Conservation (phyloP, 1,140 invertebrate genomes). For the Euschistus heros region DNA sequence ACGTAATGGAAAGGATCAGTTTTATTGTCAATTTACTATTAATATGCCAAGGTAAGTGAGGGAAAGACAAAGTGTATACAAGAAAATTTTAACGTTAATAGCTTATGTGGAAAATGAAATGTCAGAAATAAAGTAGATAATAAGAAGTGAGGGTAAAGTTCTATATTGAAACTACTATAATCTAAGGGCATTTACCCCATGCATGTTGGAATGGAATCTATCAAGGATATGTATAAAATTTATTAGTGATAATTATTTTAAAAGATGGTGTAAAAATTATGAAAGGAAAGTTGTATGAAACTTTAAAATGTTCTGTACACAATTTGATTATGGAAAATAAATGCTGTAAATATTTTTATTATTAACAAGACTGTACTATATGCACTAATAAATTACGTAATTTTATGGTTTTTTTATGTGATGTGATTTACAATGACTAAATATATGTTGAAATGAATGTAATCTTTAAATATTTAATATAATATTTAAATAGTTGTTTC, state of each 20-base stretch:
- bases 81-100: no score
- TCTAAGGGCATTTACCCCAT: no score
- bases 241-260: background rate
- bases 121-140: no score
- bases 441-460: conserved; percentile 12
- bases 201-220: no score
- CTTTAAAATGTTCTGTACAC: background rate
- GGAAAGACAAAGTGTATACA: no score
- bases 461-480: conserved; percentile 10
- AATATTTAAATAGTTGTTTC: conserved; percentile 5
- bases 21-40: no score
- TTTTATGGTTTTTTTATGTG: conserved; percentile 15
- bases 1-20: no score
- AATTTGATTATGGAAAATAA: background rate
- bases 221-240: conserved; percentile 12
- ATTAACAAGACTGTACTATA: conserved; percentile 22
- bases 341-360: conserved; percentile 16
- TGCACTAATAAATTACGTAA: conserved; percentile 7
- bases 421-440: conserved; percentile 1
- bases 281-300: background rate
- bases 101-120: no score
- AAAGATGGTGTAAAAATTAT: conserved; percentile 4
- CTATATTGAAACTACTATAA: no score
- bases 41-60: no score
- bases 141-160: no score